Evolutionary conservation across 2,888 invertebrate genomes (phyloP).

Genomic region (Luffia ferchaultella): DNA sequence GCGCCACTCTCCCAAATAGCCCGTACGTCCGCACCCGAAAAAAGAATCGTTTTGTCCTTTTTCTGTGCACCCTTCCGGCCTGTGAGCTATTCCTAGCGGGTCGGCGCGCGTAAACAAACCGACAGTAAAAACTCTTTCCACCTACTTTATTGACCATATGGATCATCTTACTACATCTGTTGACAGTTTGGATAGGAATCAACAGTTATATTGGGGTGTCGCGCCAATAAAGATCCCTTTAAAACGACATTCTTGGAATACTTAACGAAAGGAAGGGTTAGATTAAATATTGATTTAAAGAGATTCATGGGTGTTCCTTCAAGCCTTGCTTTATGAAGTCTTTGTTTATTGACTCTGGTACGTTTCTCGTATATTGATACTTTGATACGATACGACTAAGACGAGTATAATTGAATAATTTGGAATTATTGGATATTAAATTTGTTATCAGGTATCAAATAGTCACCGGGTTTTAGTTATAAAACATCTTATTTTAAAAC

Average conservation of each 20-base stretch:
- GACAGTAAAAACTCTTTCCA: slow-evolving; percentile 26
- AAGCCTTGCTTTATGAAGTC: background rate
- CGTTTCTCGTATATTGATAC: no score
- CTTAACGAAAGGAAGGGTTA: background rate
- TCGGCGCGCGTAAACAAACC: background rate
- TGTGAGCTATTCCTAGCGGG: background rate
- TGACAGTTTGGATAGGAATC: slow-evolving; percentile 13
- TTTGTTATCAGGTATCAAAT: no score
- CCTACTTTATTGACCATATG: slow-evolving; percentile 32
- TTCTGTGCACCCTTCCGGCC: background rate
- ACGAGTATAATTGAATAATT: no score
- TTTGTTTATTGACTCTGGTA: background rate
- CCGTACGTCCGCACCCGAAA: slow-evolving; percentile 1
- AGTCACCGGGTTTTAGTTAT: no score
- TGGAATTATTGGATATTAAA: no score
- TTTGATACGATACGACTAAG: no score
- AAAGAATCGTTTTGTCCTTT: slow-evolving; percentile 1
- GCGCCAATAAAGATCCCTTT: background rate
- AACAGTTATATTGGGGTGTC: background rate
- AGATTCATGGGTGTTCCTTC: background rate
- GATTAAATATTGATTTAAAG: background rate
- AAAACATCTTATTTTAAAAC: no score
- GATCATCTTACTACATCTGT: slow-evolving; percentile 24
- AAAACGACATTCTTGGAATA: background rate
- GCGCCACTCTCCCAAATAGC: background rate